Percentiles rank a stretch among this genome's conserved stretches.
Conservation (phyloP, 2,797 vertebrate species). For the Takifugu rubripes region DNA sequence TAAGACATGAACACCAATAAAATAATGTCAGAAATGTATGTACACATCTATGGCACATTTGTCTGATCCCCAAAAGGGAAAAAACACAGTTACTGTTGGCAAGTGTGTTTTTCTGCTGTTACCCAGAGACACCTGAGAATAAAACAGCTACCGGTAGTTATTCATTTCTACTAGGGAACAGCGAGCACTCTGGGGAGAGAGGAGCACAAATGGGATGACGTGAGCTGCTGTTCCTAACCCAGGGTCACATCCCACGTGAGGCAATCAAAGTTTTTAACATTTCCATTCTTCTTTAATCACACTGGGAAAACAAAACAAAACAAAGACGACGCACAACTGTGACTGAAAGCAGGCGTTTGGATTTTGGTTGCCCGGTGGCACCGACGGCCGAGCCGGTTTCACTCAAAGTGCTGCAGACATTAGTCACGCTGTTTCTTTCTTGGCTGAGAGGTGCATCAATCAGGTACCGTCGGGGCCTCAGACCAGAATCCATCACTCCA, state of each 20-base stretch:
- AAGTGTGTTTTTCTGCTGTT: constrained; percentile 40
- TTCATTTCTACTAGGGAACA: constrained; percentile 61
- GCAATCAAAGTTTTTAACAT: no score
- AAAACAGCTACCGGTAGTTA: constrained; percentile 54
- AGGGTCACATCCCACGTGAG: no score
- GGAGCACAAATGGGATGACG: neutral
- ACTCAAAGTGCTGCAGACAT: constrained; percentile 5
- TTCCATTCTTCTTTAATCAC: no score
- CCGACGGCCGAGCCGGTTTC: neutral
- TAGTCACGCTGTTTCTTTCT: neutral
- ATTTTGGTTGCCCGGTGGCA: no score
- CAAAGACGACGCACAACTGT: neutral
- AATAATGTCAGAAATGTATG: neutral
- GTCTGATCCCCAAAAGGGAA: neutral
- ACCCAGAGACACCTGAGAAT: constrained; percentile 70
- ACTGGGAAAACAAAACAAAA: neutral
- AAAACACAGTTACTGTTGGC: neutral
- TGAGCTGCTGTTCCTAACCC: no score
- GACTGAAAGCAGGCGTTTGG: neutral
- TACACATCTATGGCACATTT: neutral
- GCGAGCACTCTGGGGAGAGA: constrained; percentile 41
- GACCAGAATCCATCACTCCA: constrained; percentile 38
- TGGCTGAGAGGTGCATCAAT: constrained; percentile 22
- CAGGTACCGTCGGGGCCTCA: constrained; percentile 11
- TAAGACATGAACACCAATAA: neutral